These are phyloP conservation scores for Gallinago jamesoni DNA, from an alignment of 2,113 vertebrate species.

Conservation along the genomic window DNA sequence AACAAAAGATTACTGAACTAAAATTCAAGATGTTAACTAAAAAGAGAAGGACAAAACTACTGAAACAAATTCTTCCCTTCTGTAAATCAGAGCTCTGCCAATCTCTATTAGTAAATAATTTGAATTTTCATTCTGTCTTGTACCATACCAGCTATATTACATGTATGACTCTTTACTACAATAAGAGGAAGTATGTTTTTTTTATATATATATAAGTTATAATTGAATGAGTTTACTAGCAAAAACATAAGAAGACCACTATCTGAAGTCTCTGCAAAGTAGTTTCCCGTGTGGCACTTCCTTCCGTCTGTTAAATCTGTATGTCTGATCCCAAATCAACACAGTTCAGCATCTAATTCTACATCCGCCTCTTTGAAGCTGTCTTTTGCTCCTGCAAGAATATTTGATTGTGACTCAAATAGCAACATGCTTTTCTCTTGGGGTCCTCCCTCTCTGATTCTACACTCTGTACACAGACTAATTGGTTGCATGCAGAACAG, in stretches of 20 bases:
- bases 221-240: neutral
- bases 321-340: neutral
- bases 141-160: neutral
- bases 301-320: neutral
- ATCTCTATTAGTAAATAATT: neutral
- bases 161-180: neutral
- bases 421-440: conserved; percentile 44
- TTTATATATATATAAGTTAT: neutral
- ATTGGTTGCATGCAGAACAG: conserved; percentile 39
- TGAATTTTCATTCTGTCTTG: neutral
- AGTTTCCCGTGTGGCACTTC: neutral
- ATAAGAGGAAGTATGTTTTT: neutral
- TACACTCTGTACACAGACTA: conserved; percentile 27
- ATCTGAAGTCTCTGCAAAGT: neutral
- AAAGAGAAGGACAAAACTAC: neutral
- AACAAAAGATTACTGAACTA: neutral
- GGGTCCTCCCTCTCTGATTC: conserved; percentile 50
- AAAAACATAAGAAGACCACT: neutral
- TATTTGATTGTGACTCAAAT: conserved; percentile 68
- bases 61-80: neutral
- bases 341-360: conserved; percentile 12
- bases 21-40: neutral
- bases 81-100: neutral
- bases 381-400: conserved; percentile 22
- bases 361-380: conserved; percentile 62